Base-by-base conservation (phyloP, 2,113 vertebrate genomes). In the Ammodytes dubius region DNA sequence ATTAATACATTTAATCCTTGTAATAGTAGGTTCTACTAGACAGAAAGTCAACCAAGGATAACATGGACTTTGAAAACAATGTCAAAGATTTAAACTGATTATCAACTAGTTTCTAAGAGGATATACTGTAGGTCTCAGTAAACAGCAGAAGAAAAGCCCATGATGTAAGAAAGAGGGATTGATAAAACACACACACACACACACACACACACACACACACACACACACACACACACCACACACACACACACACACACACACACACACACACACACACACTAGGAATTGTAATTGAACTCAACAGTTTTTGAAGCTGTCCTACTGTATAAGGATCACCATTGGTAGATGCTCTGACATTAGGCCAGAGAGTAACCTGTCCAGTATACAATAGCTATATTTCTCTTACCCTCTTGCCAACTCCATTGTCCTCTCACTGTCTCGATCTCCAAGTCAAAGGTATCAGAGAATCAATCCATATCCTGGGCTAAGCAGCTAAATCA, bases 401-500 rank as follows among this genome's bases (percentile, higher is more conserved):
- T 57, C 57, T 74, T 27, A 27, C 27, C 27, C 40, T 69, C 57
- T 37, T 9, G 39, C 53, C 43, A 70, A 13, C 46, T 71, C 54
- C 6, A 37, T 61, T 74, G 64, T 64, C 49, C 54, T n/a, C 74
- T 79, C 39, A 45, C 66, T 53, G 45, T 66, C 13, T 59, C 49
- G 19, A 43, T 72, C 75, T 86, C 61, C 64, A 82, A 63, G 74
- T 53, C 76, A 66, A 19, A 81, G 84, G 80, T 76, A 82, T 84
- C 69, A 77, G 45, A 83, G 70, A 61, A 74, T 46, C 70, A 70
- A 70, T 86, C 57, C 53, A 78, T 67, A 75, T 77, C 61, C 70
- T 69, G 39, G 15, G 53, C 72, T 56, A 77, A 80, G 63, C 72
- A 42, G 65, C 76, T 82, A 77, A 90, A 90, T 89, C 89, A 85